Conservation (phyloP, 1,140 invertebrate genomes). For the Stegodyphus mimosarum region DNA sequence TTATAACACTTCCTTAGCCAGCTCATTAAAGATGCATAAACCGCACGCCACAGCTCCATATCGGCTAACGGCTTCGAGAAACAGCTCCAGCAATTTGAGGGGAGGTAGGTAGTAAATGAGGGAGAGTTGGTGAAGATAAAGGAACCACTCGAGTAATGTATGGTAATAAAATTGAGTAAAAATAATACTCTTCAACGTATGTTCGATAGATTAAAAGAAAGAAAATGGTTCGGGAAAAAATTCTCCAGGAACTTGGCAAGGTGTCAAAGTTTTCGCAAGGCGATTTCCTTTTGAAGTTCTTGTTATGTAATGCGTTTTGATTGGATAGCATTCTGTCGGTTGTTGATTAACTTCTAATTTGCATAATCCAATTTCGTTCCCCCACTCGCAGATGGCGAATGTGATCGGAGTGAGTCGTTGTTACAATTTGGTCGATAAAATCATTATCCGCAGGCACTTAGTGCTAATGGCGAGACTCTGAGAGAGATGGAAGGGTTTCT, state of each 20-base stretch:
- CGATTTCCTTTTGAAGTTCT: background rate
- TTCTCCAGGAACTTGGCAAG: constrained; percentile 17
- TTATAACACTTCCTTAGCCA: constrained; percentile 41
- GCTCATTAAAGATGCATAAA: constrained; percentile 56
- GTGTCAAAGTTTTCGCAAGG: constrained; percentile 39
- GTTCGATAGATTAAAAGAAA: constrained; percentile 3
- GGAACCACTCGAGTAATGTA: constrained; percentile 17
- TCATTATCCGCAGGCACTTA: constrained; percentile 50
- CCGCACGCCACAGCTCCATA: background rate
- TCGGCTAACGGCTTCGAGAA: background rate
- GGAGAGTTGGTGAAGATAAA: too few relatives aligned
- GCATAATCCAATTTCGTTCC: constrained; percentile 53
- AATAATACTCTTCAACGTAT: constrained; percentile 21
- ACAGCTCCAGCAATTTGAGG: background rate
- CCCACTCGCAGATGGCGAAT: constrained; percentile 19
- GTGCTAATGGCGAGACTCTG: background rate
- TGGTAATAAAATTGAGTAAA: constrained; percentile 50
- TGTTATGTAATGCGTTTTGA: background rate
- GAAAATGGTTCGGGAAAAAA: background rate
- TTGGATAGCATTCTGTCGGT: constrained; percentile 45
- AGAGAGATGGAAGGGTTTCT: background rate
- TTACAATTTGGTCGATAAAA: constrained; percentile 45
- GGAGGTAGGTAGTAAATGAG: background rate
- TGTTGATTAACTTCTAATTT: constrained; percentile 59
- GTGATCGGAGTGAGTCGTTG: constrained; percentile 12